phyloP scores from a whole-genome alignment of 23 tunicate genomes.

The Corella eumyota region DNA sequence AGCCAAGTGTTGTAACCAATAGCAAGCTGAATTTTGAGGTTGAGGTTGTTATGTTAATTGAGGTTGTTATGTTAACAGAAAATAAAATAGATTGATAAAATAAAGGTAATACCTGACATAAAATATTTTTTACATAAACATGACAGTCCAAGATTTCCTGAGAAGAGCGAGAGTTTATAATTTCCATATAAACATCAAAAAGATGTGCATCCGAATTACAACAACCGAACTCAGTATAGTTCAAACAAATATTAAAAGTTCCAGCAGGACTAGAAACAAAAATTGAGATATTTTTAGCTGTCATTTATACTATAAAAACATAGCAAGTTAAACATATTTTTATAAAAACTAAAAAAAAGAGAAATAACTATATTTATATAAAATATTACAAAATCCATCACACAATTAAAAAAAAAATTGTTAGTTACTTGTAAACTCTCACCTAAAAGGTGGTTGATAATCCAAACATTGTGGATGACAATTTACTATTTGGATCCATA shows the following conservation, averaged over 20 bases:
- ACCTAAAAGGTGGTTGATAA: slow-evolving; percentile 67
- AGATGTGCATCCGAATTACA: slow-evolving; percentile 31
- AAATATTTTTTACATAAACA: slow-evolving; percentile 13
- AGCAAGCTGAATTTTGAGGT: too few species aligned
- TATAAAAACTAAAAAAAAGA: too few species aligned
- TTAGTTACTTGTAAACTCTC: too few species aligned
- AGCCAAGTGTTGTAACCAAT: too few species aligned
- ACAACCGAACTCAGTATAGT: slow-evolving; percentile 55
- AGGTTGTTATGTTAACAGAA: too few species aligned
- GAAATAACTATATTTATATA: too few species aligned
- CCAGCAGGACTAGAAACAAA: slow-evolving; percentile 13
- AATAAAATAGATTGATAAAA: too few species aligned
- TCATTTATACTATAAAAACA: background rate
- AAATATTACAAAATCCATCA: too few species aligned
- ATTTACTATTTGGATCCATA: background rate
- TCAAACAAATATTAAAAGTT: slow-evolving; percentile 14
- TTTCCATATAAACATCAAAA: background rate
- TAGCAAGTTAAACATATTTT: background rate
- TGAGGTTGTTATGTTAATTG: too few species aligned
- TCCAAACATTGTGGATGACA: slow-evolving; percentile 87
- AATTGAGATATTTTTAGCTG: background rate
- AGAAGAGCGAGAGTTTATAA: background rate
- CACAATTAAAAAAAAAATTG: too few species aligned
- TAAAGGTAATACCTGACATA: slow-evolving; percentile 80
- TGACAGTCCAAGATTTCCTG: slow-evolving; percentile 1